Base-by-base conservation (phyloP, 2,797 vertebrate species). In the Acipenser ruthenus region DNA sequence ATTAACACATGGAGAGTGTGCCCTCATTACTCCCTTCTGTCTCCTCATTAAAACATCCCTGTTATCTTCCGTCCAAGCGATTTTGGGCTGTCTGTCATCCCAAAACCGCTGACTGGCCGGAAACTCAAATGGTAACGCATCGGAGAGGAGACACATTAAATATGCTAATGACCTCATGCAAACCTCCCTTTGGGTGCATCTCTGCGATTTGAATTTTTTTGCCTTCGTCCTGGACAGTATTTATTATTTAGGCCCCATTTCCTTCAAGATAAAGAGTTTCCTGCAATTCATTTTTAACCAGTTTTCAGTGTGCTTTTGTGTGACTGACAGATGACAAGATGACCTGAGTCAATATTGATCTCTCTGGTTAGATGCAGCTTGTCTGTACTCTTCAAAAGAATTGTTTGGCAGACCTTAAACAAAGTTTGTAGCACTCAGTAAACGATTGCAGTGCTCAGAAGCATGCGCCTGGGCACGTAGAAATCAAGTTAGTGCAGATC, bases 1-100 rank as follows among this genome's bases (percentile, higher is more conserved):
- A 63, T 63, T 59, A 62, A 58, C 60, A 60, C 64, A 48, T 63
- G 53, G 50, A 18, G 51, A 58, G 12, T 6, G 55, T 58, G 64
- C 48, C 60, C 8, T 64, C 62, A 37, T 49, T 61, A 60, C 56
- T 13, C 58, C 51, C 50, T 60, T 47, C 55, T 53, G 23, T 53
- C 49, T 64, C 52, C 58, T 65, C 64, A 60, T 53, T 64, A 69
- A 10, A 50, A 37, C 37, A 7, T 10, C 12, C 55, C 10, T n/a
- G 10, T 6, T n/a, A 8, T 12, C 8, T 8, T 12, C 8, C 6
- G 2, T 9, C 55, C 10, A 11, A 53, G 55, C 10, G 11, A 6
- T 7, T 13, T 13, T 10, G 37, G 10, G 10, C 4, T n/a, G 4
- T 51, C 47, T 9, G 50, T 13, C 10, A 50, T 12, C 11, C 37